Evolutionary conservation across 2,888 invertebrate genomes (phyloP), one percentile per base, ranked within the genome.

Genomic region (Helicoverpa assulta): DNA sequence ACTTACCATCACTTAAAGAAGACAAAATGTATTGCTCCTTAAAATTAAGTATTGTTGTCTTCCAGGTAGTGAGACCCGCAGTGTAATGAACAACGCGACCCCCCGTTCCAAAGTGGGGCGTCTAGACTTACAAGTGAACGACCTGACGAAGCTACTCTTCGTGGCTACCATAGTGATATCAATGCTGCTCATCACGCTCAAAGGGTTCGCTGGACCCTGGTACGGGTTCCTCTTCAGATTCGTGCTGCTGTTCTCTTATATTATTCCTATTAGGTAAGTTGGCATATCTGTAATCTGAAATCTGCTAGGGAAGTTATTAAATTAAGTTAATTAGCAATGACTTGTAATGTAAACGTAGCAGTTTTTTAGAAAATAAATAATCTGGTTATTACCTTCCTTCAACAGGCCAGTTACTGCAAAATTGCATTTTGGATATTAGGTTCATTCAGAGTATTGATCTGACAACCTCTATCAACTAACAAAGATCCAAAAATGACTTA

Each of bases 1-100:
- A 5, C 12, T 12, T 64, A 21, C 21, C 21, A 21, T 21, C 21
- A 21, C 21, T 21, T 21, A 21, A 21, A 21, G 2, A 1, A 21
- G 21, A 21, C 21, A 21, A 21, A 21, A 2, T 21, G 21, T 21
- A 21, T 21, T 21, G 21, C 21, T 21, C 21, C 21, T 21, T 21
- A 21, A 21, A 21, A 21, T 21, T 21, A 1, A 21, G 21, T 21
- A 21, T 21, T 21, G 21, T 21, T 21, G 26, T 5, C 8, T 1
- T 0, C 26, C 94, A 93, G 99, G 99, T 19, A 97, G 97, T 60
- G 99, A 99, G 95, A 99, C 99, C 0, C 96, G 99, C 81, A 98
- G 99, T 82, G 98, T 99, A 14, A 99, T 99, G 99, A 99, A 99
- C 94, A 99, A 99, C 90, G 99, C 99, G 0, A 97, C 98, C 57